Evolutionary conservation across 2,797 vertebrate species (phyloP), one percentile per base, ranked within the genome.

Genomic region (Coluber constrictor): DNA sequence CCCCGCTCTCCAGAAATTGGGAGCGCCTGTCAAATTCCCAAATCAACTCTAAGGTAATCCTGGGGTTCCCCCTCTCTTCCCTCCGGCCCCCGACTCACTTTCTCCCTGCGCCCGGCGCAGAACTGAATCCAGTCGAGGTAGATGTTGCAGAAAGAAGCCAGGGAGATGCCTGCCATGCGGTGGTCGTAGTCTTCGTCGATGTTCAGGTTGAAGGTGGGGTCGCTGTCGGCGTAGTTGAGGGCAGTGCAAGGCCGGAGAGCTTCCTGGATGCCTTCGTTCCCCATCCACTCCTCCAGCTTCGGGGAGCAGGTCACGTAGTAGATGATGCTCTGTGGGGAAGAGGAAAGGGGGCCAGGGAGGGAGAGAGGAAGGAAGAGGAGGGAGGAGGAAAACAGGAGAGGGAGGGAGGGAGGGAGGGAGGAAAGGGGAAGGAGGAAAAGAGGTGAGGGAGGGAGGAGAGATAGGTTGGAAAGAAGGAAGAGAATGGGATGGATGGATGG

Each of bases 61-160:
- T 3, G 59, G 20, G 0, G 51, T 51, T 9, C 47, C 1, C 0
- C 2, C 5, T 25, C 27, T 11, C 10, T 55, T 29, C 23, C 7
- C 16, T 1, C 37, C 2, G 4, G 1, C 47, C 5, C 11, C 15
- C 0, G 70, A 43, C 86, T 16, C 86, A 97, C 97, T 96, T 97
- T 96, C 92, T 96, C 90, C 20, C 96, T 93, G 47, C 96, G 96
- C 23, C 96, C 95, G 18, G 96, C 94, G 0, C 97, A 97, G 95
- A 97, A 97, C 94, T 97, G 97, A 94, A 97, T 97, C 97, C 97
- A 97, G 59, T 97, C 97, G 0, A 97, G 97, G 95, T 97, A 97
- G 47, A 96, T 95, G 0, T 96, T 95, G 0, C 97, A 97, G 94
- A 97, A 97, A 88, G 97, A 94, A 16, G 96, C 93, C 91, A 97